Evolutionary conservation across 2,797 vertebrate genomes (phyloP), one percentile per base, ranked within the genome.

Genomic region (Coregonus ussuriensis): DNA sequence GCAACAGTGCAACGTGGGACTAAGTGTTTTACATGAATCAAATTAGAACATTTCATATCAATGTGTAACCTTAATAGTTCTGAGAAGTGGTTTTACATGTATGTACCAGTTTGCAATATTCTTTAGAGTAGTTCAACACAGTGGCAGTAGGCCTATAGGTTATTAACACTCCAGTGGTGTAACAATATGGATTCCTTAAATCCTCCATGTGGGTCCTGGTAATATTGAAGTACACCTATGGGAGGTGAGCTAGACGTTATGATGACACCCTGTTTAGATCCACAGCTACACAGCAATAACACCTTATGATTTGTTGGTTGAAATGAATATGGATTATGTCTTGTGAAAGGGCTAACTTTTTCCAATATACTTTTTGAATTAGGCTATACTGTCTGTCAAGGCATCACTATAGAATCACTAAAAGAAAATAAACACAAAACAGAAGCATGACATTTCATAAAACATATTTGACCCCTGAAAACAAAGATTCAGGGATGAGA

Each of bases 21-120:
- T 47, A 47, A 47, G 41, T 77, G 78, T 69, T 71, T 80, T 85
- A 77, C 77, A 71, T 72, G 18, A 75, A 78, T 52, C 72, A 74
- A 78, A 82, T 62, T 3, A 67, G 65, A 67, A 13, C 11, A 13
- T 67, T 35, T 67, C 83, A 84, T 87, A 37, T 41, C 53, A 37
- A 21, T 41, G 29, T 33, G 31, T 31, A 9, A 29, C 35, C 1
- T 31, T 33, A 47, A 15, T 21, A 18, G 9, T 63, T 16, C 35
- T 63, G 21, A 63, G 4, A 15, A 31, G 53, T 33, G n/a, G 15
- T 35, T 62, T 37, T 37, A 6, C 41, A 13, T 15, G 21, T 65
- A 14, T 63, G 62, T 65, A 37, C 16, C 53, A 21, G 33, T 71
- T 71, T 47, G 5, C 56, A 7, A 56, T 59, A 33, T 11, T 63